Percentiles rank a stretch among this genome's conserved stretches.
phyloP scores from a whole-genome alignment of 2,797 vertebrate species.

The Jordanella pulchra region DNA sequence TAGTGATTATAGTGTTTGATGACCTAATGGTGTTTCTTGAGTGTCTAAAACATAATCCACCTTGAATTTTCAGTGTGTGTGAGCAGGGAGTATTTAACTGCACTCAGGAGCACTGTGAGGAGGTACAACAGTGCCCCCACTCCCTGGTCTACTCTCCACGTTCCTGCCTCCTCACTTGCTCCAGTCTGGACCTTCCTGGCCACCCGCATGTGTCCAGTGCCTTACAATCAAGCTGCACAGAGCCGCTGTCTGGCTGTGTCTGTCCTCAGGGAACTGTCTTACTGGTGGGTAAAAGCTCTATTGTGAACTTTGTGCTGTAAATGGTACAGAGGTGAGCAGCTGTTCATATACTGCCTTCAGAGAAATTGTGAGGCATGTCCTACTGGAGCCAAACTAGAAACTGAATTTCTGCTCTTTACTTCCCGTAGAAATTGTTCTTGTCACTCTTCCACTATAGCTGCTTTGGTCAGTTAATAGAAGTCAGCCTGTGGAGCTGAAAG shows the following conservation, averaged over 20 bases:
- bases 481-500: too few species aligned
- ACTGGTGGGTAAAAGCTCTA: slow-evolving; percentile 74
- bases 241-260: slow-evolving; percentile 82
- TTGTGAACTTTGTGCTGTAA: neutral
- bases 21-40: neutral
- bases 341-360: neutral
- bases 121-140: slow-evolving; percentile 78
- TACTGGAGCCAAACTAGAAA: too few species aligned
- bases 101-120: slow-evolving; percentile 71
- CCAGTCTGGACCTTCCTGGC: slow-evolving; percentile 64
- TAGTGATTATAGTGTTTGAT: neutral
- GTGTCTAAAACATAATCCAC: neutral
- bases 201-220: slow-evolving; percentile 59
- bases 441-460: too few species aligned
- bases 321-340: neutral
- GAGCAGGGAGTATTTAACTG: slow-evolving; percentile 82
- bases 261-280: slow-evolving; percentile 86
- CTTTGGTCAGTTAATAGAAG: too few species aligned
- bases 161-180: slow-evolving; percentile 88
- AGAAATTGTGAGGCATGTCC: neutral
- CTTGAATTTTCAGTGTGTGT: slow-evolving; percentile 77
- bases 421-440: neutral
- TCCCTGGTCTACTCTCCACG: slow-evolving; percentile 81
- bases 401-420: too few species aligned
- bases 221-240: slow-evolving; percentile 69